Evolutionary conservation across 2,113 vertebrate genomes (phyloP).

Genomic region (Lycaon pictus): DNA sequence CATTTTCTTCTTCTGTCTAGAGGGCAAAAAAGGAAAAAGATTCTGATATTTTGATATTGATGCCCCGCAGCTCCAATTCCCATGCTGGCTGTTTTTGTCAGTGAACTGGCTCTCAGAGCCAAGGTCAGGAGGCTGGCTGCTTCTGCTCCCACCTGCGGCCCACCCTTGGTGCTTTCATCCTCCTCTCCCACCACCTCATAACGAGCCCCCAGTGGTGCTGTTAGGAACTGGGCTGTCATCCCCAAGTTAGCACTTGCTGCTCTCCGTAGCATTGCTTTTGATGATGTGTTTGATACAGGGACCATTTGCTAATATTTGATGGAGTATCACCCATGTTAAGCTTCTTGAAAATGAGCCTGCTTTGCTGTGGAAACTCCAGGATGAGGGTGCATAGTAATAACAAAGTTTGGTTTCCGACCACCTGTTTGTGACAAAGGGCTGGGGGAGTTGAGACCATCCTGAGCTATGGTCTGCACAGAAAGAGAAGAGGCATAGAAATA

Average conservation of each 20-base stretch:
- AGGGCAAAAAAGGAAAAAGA: background rate
- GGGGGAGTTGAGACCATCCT: constrained; percentile 47
- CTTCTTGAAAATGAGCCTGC: constrained; percentile 54
- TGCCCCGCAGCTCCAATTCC: background rate
- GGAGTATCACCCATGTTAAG: constrained; percentile 52
- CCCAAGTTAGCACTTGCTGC: background rate
- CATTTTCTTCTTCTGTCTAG: background rate
- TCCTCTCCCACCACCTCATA: background rate
- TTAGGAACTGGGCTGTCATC: background rate
- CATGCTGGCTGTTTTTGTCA: background rate
- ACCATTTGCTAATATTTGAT: constrained; percentile 65
- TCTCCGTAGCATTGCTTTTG: background rate
- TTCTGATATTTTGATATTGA: background rate
- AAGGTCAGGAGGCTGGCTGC: background rate
- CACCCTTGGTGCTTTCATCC: background rate
- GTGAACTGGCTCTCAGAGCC: background rate
- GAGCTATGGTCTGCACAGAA: background rate
- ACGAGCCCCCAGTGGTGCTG: background rate
- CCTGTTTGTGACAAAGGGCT: constrained; percentile 61
- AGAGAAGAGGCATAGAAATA: background rate
- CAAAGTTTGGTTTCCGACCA: constrained; percentile 47
- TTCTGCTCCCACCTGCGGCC: background rate
- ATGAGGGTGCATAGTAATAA: constrained; percentile 42
- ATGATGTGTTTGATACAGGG: constrained; percentile 39
- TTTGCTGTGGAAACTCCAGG: constrained; percentile 19